Evolutionary conservation across 2,888 invertebrate species (phyloP), one percentile per base, ranked within the genome.

Genomic region (Sphaeridia pumilis): DNA sequence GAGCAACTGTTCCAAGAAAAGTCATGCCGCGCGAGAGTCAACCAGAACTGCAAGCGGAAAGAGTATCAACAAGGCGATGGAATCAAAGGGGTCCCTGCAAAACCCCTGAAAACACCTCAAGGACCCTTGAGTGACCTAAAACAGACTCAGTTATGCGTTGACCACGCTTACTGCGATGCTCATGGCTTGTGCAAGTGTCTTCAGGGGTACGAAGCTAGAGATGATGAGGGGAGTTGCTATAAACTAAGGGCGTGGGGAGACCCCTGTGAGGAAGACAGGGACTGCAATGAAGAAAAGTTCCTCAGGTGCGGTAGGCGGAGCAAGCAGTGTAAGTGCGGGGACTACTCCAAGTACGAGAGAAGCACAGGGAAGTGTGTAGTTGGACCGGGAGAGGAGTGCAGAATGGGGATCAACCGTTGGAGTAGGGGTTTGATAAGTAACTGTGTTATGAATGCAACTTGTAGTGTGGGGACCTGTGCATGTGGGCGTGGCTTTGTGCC

Each of bases 81-180:
- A 2, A n/a, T n/a, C n/a, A 43, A 50, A 36, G 22, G 4, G 25
- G 43, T 44, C 22, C 35, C 35, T 2, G 50, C 50, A 10, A 44
- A 28, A 2, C 22, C 35, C 17, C 36, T 50, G 1, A 7, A 7
- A 12, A 17, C 21, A 34, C 44, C 50, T 5, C 50, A 50, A 45
- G 26, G n/a, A n/a, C n/a, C 43, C 4, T 21, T 43, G 41, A 45
- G 44, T 24, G 17, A 21, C 2, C 12, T 35, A 3, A 43, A 45
- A 27, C 50, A 50, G 25, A 50, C 50, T 2, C 50, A 50, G 24
- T 25, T 50, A 2, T 50, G 50, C 36, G 50, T 50, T 14, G 17
- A 21, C n/a, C 22, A 45, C 20, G 34, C 45, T 1, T 50, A 25
- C 22, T 50, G 50, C 25, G 44, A 50, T 36, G 20, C 50, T 34